Percentiles rank a stretch among this genome's conserved stretches.
Evolutionary conservation across 2,797 vertebrate genomes (phyloP).

Genomic region (Eremophila alpestris): DNA sequence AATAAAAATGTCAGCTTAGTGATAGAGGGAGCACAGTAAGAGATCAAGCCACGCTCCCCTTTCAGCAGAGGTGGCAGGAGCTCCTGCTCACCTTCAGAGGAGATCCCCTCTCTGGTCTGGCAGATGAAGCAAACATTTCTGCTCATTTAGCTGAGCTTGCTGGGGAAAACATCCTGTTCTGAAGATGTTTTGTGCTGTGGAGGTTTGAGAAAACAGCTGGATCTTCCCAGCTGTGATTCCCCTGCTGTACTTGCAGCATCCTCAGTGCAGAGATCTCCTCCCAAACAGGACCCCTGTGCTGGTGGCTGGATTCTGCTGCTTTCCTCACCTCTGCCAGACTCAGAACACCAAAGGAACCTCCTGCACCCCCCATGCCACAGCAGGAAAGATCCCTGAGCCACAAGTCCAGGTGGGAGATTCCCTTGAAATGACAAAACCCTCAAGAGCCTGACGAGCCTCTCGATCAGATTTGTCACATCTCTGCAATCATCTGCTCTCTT

Average conservation of each 20-base stretch:
- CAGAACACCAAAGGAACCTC: neutral
- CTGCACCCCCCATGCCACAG: neutral
- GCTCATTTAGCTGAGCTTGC: neutral
- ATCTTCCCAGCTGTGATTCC: neutral
- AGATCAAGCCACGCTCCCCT: neutral
- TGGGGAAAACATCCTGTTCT: neutral
- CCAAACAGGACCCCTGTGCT: neutral
- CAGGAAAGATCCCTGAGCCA: neutral
- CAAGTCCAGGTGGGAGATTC: neutral
- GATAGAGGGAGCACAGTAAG: neutral
- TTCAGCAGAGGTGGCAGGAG: neutral
- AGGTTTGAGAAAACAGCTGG: neutral
- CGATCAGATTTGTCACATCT: neutral
- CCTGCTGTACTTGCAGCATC: too few relatives aligned
- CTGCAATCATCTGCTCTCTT: constrained; percentile 24
- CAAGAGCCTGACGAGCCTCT: neutral
- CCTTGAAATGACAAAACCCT: neutral
- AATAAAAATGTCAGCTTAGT: neutral
- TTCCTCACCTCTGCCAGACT: neutral
- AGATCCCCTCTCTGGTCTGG: neutral
- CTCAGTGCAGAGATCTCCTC: neutral
- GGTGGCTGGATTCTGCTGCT: rapidly evolving
- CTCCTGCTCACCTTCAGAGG: neutral
- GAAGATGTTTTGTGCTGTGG: neutral
- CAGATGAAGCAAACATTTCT: neutral